These are phyloP conservation scores for Drosophila cognata DNA, from an alignment of 2,888 invertebrate genomes.

Conservation along the genomic window DNA sequence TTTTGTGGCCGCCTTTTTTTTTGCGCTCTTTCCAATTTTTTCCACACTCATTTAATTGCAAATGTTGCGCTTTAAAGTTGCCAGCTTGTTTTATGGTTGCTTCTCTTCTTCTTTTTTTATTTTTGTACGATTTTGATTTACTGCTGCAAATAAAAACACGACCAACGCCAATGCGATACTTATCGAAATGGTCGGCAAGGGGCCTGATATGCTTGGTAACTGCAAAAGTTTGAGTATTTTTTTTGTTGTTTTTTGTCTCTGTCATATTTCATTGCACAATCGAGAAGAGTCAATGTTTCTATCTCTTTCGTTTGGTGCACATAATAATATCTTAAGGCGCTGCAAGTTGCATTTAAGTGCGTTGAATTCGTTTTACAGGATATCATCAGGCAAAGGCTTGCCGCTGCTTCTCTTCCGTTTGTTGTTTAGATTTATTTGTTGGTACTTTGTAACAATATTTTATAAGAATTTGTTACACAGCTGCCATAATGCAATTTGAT, in stretches of 20 bases:
- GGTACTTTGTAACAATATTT: slow-evolving; percentile 49
- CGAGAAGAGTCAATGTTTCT: neutral
- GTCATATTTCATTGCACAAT: neutral
- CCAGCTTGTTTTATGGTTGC: slow-evolving; percentile 10
- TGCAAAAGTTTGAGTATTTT: neutral
- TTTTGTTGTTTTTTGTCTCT: neutral
- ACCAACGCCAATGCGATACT: slow-evolving; percentile 22
- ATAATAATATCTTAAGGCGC: neutral
- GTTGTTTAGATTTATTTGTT: slow-evolving; percentile 50
- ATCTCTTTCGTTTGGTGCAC: neutral
- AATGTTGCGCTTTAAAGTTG: slow-evolving; percentile 52
- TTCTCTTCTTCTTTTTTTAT: neutral
- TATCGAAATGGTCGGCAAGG: slow-evolving; percentile 2
- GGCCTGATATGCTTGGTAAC: neutral
- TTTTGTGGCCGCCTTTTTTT: slow-evolving; percentile 42
- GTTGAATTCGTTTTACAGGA: neutral
- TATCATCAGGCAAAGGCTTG: neutral
- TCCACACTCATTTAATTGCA: slow-evolving; percentile 55
- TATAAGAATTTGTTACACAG: slow-evolving; percentile 48
- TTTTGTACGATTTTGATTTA: slow-evolving; percentile 48
- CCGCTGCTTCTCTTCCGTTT: slow-evolving; percentile 4
- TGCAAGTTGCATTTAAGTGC: neutral
- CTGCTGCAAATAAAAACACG: slow-evolving; percentile 46
- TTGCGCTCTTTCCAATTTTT: slow-evolving; percentile 3
- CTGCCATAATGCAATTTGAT: slow-evolving; percentile 55